phyloP scores from a whole-genome alignment of 2,113 vertebrate genomes.

The Uropsilus gracilis region DNA sequence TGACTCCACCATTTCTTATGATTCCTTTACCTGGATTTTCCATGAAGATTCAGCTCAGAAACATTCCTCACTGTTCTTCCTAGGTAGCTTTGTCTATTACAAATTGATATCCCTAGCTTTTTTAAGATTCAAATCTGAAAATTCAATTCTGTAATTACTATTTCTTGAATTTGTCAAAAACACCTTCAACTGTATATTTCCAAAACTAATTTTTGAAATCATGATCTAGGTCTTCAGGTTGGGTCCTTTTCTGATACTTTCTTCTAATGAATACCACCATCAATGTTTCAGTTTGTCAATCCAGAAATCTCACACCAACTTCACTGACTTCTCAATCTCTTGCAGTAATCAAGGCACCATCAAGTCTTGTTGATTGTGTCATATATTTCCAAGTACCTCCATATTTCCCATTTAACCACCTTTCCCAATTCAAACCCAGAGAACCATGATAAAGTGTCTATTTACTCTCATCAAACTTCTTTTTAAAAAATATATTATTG shows the following conservation, averaged over 20 bases:
- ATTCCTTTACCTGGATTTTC: background rate
- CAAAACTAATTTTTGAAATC: background rate
- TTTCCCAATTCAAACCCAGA: background rate
- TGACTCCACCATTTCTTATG: background rate
- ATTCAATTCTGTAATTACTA: background rate
- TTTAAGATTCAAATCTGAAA: constrained; percentile 1
- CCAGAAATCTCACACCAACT: background rate
- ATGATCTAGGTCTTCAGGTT: background rate
- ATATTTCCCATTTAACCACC: background rate
- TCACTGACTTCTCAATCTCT: background rate
- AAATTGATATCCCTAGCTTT: background rate
- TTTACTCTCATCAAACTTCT: too few species aligned
- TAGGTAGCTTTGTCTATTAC: background rate
- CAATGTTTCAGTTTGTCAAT: background rate
- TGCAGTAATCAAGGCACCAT: background rate
- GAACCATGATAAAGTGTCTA: background rate
- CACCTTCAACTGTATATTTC: background rate
- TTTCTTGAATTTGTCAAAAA: background rate
- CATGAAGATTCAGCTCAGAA: background rate
- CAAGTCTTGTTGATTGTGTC: background rate
- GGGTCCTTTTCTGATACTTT: background rate
- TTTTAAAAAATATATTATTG: too few species aligned
- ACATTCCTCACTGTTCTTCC: background rate
- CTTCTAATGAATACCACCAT: background rate
- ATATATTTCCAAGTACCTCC: background rate